Evolutionary conservation across 23 tunicate species (phyloP).

Genomic region (Trididemnum miniatum): DNA sequence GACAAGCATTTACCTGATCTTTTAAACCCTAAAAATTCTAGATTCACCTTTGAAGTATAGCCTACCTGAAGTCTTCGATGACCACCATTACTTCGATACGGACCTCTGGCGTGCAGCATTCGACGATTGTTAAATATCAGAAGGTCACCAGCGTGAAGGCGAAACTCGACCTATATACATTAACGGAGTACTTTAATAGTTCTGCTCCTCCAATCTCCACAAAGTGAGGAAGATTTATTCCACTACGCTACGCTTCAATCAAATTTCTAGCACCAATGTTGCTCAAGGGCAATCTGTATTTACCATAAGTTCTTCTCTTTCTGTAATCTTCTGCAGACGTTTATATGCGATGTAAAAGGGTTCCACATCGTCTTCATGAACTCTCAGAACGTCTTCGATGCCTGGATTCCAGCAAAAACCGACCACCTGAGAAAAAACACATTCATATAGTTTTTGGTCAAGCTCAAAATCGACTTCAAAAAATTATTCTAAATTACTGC

Average conservation of each 20-base stretch:
- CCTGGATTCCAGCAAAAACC: conserved; percentile 53
- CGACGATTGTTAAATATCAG: conserved; percentile 15
- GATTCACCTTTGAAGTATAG: no score
- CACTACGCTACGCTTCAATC: no score
- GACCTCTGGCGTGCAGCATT: conserved; percentile 12
- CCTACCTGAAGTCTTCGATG: background rate
- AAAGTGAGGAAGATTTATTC: no score
- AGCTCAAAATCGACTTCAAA: no score
- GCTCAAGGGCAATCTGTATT: no score
- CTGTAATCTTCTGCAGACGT: conserved; percentile 29
- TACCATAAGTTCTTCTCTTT: conserved; percentile 24
- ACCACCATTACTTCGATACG: conserved; percentile 23
- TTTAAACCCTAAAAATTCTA: no score
- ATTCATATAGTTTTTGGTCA: no score
- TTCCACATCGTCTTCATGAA: conserved; percentile 61
- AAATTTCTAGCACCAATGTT: no score
- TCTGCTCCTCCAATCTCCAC: no score
- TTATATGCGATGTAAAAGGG: conserved; percentile 57
- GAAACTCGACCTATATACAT: conserved; percentile 9
- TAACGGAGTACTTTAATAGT: no score
- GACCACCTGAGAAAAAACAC: conserved; percentile 55
- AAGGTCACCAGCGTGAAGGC: background rate
- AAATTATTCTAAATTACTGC: no score
- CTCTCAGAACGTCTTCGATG: conserved; percentile 41
- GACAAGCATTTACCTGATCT: no score